These are phyloP conservation scores for Halisarca cf. caerulea DNA, from an alignment of 37 sponge, comb jelly and placozoan genomes.

Conservation along the genomic window DNA sequence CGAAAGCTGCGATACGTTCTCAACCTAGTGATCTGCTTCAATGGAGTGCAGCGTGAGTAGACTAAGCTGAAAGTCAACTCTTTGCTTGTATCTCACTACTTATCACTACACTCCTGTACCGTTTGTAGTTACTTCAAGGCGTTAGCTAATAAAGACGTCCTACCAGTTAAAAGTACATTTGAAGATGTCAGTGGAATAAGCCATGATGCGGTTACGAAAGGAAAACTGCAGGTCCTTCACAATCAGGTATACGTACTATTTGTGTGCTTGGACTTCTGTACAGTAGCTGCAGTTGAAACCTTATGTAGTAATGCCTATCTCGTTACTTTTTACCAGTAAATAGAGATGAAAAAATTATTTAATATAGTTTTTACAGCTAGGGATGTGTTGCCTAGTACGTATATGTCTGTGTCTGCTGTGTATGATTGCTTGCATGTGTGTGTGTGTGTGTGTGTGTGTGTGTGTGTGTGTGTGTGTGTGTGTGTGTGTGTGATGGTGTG, in stretches of 20 bases:
- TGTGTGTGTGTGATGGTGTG: no score
- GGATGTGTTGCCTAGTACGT: no score
- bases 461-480: no score
- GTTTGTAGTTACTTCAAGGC: constrained; percentile 88
- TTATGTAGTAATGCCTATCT: no score
- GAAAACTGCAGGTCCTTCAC: constrained; percentile 80
- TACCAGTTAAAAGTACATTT: constrained; percentile 87
- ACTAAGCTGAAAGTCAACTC: not conserved
- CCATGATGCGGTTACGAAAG: constrained; percentile 70
- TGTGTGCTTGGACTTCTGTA: not conserved
- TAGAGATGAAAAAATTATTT: no score
- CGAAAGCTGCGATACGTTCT: constrained; percentile 97
- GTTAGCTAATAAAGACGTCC: constrained; percentile 62
- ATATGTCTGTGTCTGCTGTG: not conserved
- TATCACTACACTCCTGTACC: no score
- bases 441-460: no score
- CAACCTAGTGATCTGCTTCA: constrained; percentile 88
- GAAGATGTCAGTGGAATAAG: constrained; percentile 49
- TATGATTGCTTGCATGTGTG: no score
- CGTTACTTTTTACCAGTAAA: no score
- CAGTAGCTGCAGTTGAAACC: no score
- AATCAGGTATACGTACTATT: constrained; percentile 66
- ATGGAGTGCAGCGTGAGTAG: constrained; percentile 92
- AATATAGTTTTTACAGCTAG: no score
- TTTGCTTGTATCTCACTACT: not conserved